Conservation (phyloP, 2,113 vertebrate species). For the Eubucco bourcierii region DNA sequence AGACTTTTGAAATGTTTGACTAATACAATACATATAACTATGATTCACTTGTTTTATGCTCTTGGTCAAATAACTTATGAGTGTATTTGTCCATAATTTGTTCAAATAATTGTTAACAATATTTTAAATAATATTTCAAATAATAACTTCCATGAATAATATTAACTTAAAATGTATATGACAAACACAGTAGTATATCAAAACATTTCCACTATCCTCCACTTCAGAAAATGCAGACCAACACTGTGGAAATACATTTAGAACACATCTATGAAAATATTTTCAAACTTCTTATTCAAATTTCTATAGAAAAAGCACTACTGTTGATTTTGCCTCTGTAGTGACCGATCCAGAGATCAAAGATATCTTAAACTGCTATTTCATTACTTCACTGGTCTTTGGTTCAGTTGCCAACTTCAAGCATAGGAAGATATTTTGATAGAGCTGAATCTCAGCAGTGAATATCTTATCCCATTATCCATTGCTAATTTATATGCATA, state of each 20-base stretch:
- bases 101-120: not conserved
- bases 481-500: not conserved
- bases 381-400: not conserved
- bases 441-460: not conserved
- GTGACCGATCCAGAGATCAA: not conserved
- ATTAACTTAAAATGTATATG: not conserved
- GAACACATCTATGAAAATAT: not conserved
- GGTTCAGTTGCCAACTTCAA: not conserved
- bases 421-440: not conserved
- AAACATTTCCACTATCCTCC: not conserved
- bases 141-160: not conserved
- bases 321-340: not conserved
- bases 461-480: not conserved
- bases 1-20: not conserved
- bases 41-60: not conserved
- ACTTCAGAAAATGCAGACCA: not conserved
- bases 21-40: not conserved
- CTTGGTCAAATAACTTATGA: not conserved
- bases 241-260: not conserved
- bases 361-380: not conserved
- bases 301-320: not conserved
- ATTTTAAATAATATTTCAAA: not conserved
- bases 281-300: not conserved
- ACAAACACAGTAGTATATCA: not conserved
- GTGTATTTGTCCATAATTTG: not conserved